phyloP scores from a whole-genome alignment of 1,140 invertebrate genomes.

The Cydia splendana region DNA sequence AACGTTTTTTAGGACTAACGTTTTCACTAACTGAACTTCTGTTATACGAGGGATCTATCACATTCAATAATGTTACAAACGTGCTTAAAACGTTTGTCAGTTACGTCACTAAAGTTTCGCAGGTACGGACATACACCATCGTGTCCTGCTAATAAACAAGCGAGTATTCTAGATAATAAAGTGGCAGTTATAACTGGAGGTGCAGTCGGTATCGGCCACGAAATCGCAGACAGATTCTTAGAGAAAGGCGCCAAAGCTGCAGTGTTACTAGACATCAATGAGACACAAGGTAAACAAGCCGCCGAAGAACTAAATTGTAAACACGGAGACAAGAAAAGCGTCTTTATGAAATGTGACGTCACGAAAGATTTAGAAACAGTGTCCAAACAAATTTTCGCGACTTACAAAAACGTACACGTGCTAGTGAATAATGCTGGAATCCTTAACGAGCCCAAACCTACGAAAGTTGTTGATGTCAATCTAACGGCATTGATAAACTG shows the following conservation, averaged over 20 bases:
- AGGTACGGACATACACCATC: not conserved
- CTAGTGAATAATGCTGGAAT: slow-evolving; percentile 81
- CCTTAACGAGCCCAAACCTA: slow-evolving; percentile 73
- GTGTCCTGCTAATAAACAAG: not conserved
- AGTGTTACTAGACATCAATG: slow-evolving; percentile 30
- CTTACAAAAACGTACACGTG: slow-evolving; percentile 78
- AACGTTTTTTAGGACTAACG: not conserved
- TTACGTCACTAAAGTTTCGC: not conserved
- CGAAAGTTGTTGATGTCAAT: slow-evolving; percentile 48
- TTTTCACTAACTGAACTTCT: not conserved
- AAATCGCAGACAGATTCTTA: slow-evolving; percentile 33
- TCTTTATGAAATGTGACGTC: slow-evolving; percentile 69
- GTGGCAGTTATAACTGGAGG: slow-evolving; percentile 34
- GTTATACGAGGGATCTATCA: not conserved
- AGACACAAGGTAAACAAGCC: not conserved
- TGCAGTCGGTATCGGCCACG: slow-evolving; percentile 29
- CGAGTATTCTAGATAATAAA: slow-evolving; percentile 29
- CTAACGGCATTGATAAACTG: slow-evolving; percentile 43
- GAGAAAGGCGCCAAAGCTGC: slow-evolving; percentile 29
- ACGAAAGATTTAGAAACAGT: slow-evolving; percentile 64
- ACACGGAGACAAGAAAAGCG: slow-evolving; percentile 60
- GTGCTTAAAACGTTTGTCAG: not conserved
- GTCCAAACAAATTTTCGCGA: slow-evolving; percentile 55
- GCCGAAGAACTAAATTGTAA: slow-evolving; percentile 51
- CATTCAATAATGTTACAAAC: not conserved